Evolutionary conservation across 2,113 vertebrate species (phyloP).

Genomic region (Tapirus terrestris): DNA sequence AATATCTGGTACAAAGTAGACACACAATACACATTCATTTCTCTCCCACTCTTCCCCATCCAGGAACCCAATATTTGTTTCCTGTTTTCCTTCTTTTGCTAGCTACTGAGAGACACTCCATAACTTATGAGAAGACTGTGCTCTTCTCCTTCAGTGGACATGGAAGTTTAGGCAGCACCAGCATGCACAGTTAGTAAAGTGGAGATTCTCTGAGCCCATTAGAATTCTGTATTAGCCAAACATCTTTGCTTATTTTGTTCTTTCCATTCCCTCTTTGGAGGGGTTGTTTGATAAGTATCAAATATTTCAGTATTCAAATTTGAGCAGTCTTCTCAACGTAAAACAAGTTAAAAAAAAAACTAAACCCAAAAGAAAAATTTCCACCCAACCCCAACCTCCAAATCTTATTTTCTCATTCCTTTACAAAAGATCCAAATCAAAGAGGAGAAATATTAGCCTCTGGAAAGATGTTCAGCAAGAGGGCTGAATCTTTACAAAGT

Average conservation of each 20-base stretch:
- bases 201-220: neutral
- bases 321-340: neutral
- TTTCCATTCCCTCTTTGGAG: neutral
- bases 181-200: fast-evolving
- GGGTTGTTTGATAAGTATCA: neutral
- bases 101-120: neutral
- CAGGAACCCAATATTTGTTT: neutral
- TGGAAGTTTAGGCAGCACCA: fast-evolving
- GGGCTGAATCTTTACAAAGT: neutral
- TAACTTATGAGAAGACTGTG: neutral
- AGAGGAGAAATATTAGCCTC: neutral
- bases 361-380: neutral
- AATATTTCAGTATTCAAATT: neutral
- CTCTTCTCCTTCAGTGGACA: neutral
- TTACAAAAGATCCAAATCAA: neutral
- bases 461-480: neutral
- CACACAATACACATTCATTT: fast-evolving
- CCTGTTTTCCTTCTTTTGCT: neutral
- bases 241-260: neutral
- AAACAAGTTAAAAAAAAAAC: neutral
- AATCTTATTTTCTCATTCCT: neutral
- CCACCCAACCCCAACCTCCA: neutral
- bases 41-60: neutral
- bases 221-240: neutral
- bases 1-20: neutral